Evolutionary conservation across 2,113 vertebrate genomes (phyloP), one percentile per base, ranked within the genome.

Genomic region (Hystrix cristata): DNA sequence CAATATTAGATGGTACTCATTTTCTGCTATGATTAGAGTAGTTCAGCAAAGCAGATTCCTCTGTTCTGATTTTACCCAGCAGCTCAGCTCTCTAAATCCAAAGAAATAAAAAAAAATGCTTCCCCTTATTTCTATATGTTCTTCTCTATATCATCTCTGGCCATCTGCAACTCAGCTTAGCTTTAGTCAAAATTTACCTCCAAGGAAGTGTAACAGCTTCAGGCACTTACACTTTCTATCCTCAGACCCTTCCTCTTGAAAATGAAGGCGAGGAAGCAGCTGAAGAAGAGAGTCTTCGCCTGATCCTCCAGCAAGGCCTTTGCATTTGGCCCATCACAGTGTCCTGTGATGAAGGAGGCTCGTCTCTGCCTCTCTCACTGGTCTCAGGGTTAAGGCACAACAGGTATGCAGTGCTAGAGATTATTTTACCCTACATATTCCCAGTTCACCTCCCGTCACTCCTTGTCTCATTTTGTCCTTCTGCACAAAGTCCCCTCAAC

Each of bases 241-340:
- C 27, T 90, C 23, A 25, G 0, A 10, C 7, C 21, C 11, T 53
- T 86, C 31, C 12, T 59, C 13, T 76, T 60, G 12, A 51, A 51
- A 78, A 74, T 21, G 13, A 64, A 64, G 13, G 15, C 4, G 4
- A 0, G 14, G 12, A 71, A 10, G 2, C 48, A 86, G 53, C 19
- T 48, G 46, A 59, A n/a, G 34, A 0, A 55, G 1, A 27, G 21
- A 1, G 21, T 34, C 12, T 43, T 62, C 7, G 8, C 9, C 34
- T n/a, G 9, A 38, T 4, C 11, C 10, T 60, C 7, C 19, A 14
- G 27, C 0, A 5, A 0, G 3, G 12, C 4, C 7, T 11, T 46
- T 3, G 34, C 5, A 27, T 62, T 7, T 0, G 43, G 34, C 6
- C 3, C 38, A 18, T 38, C 29, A 53, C 21, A n/a, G 14, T 43